Percentiles rank a stretch among this genome's conserved stretches.
These are phyloP conservation scores for Atopsyche davidsoni DNA, from an alignment of 1,140 invertebrate genomes.

Conservation along the genomic window DNA sequence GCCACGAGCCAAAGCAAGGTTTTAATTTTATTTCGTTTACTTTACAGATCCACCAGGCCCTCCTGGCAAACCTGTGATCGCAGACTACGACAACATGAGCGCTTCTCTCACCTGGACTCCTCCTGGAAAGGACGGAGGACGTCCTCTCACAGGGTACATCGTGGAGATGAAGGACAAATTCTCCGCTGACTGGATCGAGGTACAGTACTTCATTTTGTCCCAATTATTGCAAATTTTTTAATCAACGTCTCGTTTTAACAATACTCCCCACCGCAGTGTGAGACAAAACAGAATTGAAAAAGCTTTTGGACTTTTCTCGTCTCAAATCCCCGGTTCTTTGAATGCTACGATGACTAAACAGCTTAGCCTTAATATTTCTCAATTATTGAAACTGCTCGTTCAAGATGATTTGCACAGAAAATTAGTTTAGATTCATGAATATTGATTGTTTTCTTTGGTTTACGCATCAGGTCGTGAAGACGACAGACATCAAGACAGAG, in stretches of 20 bases:
- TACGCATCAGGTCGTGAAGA: constrained; percentile 55
- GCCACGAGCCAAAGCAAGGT: too few species aligned
- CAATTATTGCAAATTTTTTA: too few species aligned
- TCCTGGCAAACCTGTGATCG: constrained; percentile 85
- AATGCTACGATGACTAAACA: too few species aligned
- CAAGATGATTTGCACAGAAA: too few species aligned
- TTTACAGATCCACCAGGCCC: constrained; percentile 72
- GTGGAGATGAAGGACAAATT: constrained; percentile 97
- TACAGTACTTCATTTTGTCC: too few species aligned
- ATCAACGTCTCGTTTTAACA: too few species aligned
- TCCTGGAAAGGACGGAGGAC: constrained; percentile 85
- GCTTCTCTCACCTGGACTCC: constrained; percentile 86
- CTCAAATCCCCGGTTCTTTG: constrained; percentile 2
- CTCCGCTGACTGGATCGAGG: constrained; percentile 81
- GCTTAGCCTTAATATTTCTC: too few species aligned
- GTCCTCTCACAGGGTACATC: constrained; percentile 90
- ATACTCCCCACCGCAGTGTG: too few species aligned
- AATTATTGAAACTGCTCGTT: too few species aligned
- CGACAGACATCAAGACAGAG: constrained; percentile 68
- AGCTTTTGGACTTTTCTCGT: constrained; percentile 3
- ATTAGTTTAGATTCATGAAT: too few species aligned
- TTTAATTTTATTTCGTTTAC: constrained; percentile 20
- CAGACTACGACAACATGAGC: constrained; percentile 90
- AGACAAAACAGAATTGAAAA: too few species aligned
- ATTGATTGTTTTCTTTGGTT: background rate